Base-by-base conservation (phyloP, 2,888 invertebrate genomes). In the Tetheella fluctuosa region DNA sequence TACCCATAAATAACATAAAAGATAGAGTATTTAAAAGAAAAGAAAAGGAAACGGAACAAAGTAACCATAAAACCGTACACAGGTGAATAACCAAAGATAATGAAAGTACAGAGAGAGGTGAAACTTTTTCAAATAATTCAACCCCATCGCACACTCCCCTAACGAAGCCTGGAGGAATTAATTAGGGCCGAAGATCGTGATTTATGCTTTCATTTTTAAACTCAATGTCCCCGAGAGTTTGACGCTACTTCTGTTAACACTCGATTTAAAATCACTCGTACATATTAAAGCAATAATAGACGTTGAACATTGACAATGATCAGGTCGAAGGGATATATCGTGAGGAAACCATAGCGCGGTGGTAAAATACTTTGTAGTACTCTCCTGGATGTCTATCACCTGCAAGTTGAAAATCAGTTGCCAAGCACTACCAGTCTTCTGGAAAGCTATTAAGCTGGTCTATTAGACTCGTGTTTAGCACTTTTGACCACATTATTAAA, bases 171-270 rank as follows among this genome's bases (percentile, higher is more conserved):
- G 78, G 81, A 89, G 85, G 91, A 92, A 93, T 92, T 92, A 92
- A 92, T 93, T 92, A 93, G 91, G 88, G 75, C 91, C 91, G 86
- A 93, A 92, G 91, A 91, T 91, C 89, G 89, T 90, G 90, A 93
- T 93, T 93, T 92, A 92, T 90, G 90, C 90, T 87, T 89, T 84
- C 89, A 91, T 92, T 92, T 93, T 92, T 92, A 91, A 91, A 83
- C 86, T 80, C 86, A 74, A 89, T 90, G 89, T 91, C 88, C 84
- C 82, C 76, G 58, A 64, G 74, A 63, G 61, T 54, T 64, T 64
- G 52, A 23, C 52, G 58, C 53, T 74, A 85, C 83, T 68, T 69
- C 15, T 66, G 67, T 48, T 10, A 48, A 2, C 4, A 64, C 68
- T 76, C 74, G 73, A 67, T 57, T 17, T 4, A 12, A 61, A 60